Conservation (phyloP, 2,113 vertebrate species). For the Onychostoma macrolepis region DNA sequence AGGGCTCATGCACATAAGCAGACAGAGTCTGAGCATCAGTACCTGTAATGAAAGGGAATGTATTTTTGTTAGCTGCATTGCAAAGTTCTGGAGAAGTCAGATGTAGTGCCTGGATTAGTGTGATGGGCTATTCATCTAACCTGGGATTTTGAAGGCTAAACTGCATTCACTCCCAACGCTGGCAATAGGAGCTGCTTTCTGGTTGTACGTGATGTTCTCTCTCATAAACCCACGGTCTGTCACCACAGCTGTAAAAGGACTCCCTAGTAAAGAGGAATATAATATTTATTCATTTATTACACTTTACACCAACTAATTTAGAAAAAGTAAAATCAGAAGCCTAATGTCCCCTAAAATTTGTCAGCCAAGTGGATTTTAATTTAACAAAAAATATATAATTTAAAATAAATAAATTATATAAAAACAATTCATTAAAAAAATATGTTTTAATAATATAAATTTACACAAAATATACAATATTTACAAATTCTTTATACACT, state of each 20-base stretch:
- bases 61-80: not conserved
- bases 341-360: too few species aligned
- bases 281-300: not conserved
- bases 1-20: slow-evolving; percentile 83
- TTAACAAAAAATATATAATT: too few species aligned
- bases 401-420: too few species aligned
- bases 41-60: slow-evolving; percentile 32
- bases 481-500: too few species aligned
- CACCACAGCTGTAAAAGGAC: slow-evolving; percentile 84
- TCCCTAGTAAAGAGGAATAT: slow-evolving; percentile 71
- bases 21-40: slow-evolving; percentile 80
- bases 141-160: slow-evolving; percentile 85
- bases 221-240: slow-evolving; percentile 70
- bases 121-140: slow-evolving; percentile 60
- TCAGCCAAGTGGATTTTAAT: too few species aligned
- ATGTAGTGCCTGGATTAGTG: not conserved
- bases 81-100: not conserved
- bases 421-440: too few species aligned
- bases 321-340: not conserved
- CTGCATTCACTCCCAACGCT: slow-evolving; percentile 84
- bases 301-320: too few species aligned
- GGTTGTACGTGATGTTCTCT: slow-evolving; percentile 82
- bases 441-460: too few species aligned
- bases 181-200: slow-evolving; percentile 76
- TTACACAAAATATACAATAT: too few species aligned